Evolutionary conservation across 2,797 vertebrate genomes (phyloP).

Genomic region (Sebastes goodei): DNA sequence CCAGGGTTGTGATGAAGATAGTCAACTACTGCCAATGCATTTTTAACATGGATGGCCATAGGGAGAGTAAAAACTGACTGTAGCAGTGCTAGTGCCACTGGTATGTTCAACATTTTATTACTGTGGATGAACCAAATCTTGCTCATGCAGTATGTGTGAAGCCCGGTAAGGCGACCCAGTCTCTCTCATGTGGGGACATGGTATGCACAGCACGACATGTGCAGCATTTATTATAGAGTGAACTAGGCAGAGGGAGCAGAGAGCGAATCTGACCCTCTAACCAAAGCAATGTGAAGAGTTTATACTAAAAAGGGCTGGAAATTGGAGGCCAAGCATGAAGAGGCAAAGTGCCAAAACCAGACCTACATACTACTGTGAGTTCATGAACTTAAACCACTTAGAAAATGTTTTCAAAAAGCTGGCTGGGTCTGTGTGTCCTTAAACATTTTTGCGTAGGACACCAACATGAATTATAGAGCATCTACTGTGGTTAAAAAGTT

Average conservation of each 20-base stretch:
- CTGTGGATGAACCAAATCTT: not conserved
- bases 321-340: conserved; percentile 12
- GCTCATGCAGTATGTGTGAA: not conserved
- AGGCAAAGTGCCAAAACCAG: conserved; percentile 30
- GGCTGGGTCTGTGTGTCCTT: not conserved
- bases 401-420: conserved; percentile 6
- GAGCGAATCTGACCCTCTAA: not conserved
- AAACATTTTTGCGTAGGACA: not conserved
- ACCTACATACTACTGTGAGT: conserved; percentile 7
- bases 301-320: conserved; percentile 14
- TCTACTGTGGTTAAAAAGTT: not conserved
- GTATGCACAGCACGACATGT: not conserved
- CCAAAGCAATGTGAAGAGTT: conserved; percentile 17
- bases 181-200: not conserved
- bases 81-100: not conserved
- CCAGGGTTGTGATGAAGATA: not conserved
- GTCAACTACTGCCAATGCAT: not conserved
- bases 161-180: not conserved
- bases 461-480: not conserved
- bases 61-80: not conserved
- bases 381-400: conserved; percentile 12
- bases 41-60: not conserved
- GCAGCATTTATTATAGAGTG: not conserved
- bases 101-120: not conserved
- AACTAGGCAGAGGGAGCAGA: not conserved